These are phyloP conservation scores for Eupithecia subumbrata DNA, from an alignment of 2,888 invertebrate species.

Conservation along the genomic window DNA sequence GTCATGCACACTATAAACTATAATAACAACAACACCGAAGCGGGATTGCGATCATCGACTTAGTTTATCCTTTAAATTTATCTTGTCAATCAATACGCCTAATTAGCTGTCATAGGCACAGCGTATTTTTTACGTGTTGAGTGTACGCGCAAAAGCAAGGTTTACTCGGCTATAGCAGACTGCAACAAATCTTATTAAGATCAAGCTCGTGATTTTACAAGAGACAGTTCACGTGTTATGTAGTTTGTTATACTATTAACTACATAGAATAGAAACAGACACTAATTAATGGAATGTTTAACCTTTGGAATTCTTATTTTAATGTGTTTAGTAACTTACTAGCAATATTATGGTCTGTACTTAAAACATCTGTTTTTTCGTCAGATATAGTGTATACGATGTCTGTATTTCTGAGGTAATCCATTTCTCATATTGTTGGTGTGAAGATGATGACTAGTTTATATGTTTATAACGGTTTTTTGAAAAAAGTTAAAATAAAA, in stretches of 20 bases:
- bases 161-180: slow-evolving; percentile 63
- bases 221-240: slow-evolving; percentile 65
- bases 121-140: slow-evolving; percentile 8
- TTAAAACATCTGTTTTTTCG: background rate
- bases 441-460: background rate
- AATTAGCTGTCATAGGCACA: slow-evolving; percentile 10
- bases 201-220: slow-evolving; percentile 71
- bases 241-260: slow-evolving; percentile 31
- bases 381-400: background rate
- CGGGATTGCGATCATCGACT: slow-evolving; percentile 83
- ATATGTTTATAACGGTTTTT: background rate
- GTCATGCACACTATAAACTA: slow-evolving; percentile 68
- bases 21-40: slow-evolving; percentile 66
- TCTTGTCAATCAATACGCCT: slow-evolving; percentile 16
- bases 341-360: background rate
- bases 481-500: background rate
- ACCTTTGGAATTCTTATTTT: background rate
- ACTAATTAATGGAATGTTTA: slow-evolving; percentile 2
- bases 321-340: background rate
- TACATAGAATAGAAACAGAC: background rate
- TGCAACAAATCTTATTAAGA: slow-evolving; percentile 67
- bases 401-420: background rate
- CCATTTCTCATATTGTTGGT: background rate
- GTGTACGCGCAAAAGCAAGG: slow-evolving; percentile 67
- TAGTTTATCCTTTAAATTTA: slow-evolving; percentile 38